A percentile compares a stretch with the other conserved stretches of the same genome.
These are phyloP conservation scores for Neodiprion virginianus DNA, from an alignment of 1,140 invertebrate genomes.

Conservation along the genomic window DNA sequence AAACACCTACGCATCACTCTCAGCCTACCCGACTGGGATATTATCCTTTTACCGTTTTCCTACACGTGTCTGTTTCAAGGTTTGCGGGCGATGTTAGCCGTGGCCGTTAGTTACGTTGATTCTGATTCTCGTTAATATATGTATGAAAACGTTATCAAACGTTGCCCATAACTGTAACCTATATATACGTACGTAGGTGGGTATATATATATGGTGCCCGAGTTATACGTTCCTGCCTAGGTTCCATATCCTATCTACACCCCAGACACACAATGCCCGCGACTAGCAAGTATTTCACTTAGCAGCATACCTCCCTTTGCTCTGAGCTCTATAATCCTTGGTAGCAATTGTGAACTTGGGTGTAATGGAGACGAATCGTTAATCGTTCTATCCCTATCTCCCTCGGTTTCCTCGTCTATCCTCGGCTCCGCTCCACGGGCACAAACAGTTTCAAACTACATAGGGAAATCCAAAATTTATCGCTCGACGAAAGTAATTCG, in stretches of 20 bases:
- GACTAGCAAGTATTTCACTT: conserved; percentile 7
- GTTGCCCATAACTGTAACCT: background rate
- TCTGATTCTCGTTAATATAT: background rate
- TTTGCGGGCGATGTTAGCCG: no score
- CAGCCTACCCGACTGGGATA: no score
- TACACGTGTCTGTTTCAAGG: no score
- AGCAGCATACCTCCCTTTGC: conserved; percentile 6
- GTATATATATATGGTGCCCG: background rate
- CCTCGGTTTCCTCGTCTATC: background rate
- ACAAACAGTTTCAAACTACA: no score
- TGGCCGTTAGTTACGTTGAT: background rate
- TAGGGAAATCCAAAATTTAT: no score
- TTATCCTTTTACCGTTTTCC: no score
- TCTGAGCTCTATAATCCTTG: conserved; percentile 7
- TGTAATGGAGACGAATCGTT: conserved; percentile 7
- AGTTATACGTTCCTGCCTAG: background rate
- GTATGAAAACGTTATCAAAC: background rate
- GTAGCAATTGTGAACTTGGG: conserved; percentile 5
- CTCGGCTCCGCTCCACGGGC: no score
- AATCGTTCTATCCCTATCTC: background rate
- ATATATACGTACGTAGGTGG: no score
- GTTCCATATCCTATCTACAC: background rate
- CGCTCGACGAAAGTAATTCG: no score
- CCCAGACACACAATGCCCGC: background rate
- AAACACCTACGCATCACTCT: no score